phyloP scores from a whole-genome alignment of 1,140 invertebrate genomes.

The Bombyx mandarina region DNA sequence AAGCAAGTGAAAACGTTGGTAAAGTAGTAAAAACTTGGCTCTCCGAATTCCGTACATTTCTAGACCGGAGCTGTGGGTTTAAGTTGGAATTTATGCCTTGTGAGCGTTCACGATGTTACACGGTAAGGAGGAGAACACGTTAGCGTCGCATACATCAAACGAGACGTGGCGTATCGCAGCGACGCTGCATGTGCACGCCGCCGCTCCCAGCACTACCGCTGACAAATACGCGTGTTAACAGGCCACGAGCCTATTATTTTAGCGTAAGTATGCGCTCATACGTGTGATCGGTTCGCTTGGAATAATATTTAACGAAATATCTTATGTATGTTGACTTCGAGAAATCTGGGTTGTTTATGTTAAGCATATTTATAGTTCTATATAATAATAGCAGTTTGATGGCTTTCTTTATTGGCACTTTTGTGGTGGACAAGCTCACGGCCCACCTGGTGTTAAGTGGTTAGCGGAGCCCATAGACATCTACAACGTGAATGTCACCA shows the following conservation, averaged over 20 bases:
- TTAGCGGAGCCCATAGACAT: too few species aligned
- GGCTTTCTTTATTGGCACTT: not conserved
- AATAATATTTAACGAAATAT: too few species aligned
- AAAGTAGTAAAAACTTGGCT: slow-evolving; percentile 57
- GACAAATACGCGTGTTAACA: slow-evolving; percentile 2
- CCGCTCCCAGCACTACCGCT: not conserved
- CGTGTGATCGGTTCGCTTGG: too few species aligned
- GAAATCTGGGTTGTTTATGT: too few species aligned
- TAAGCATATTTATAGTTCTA: not conserved
- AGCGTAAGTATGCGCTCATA: not conserved
- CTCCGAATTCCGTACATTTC: slow-evolving; percentile 50
- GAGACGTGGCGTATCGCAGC: slow-evolving; percentile 52
- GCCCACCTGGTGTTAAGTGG: not conserved
- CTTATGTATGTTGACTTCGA: too few species aligned
- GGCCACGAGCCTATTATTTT: too few species aligned
- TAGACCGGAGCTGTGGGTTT: slow-evolving; percentile 50
- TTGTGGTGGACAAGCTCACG: not conserved
- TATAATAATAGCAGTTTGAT: too few species aligned
- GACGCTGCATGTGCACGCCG: slow-evolving; percentile 43
- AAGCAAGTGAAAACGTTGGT: slow-evolving; percentile 34
- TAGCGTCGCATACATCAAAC: slow-evolving; percentile 55
- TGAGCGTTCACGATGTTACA: slow-evolving; percentile 42
- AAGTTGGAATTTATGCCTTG: slow-evolving; percentile 60
- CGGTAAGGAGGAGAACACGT: slow-evolving; percentile 48
- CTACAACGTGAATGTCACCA: too few species aligned